A percentile compares a stretch with the other conserved stretches of the same genome.
These are phyloP conservation scores for Cantharis nigra DNA, from an alignment of 2,888 invertebrate genomes.

Conservation along the genomic window DNA sequence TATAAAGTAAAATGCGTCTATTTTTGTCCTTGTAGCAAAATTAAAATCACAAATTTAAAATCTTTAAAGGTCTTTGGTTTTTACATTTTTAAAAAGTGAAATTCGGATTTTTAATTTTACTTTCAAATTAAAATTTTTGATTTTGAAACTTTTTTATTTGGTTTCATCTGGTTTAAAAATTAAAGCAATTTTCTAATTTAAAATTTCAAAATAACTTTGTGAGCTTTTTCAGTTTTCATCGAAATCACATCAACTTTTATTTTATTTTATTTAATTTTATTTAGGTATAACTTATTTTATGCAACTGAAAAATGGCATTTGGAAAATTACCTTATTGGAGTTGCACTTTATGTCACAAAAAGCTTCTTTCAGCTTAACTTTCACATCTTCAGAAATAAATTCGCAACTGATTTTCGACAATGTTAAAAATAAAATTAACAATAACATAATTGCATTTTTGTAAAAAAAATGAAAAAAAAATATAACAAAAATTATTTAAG, in stretches of 20 bases:
- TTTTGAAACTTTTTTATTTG: neutral
- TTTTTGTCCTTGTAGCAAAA: neutral
- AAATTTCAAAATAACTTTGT: neutral
- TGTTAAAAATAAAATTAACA: neutral
- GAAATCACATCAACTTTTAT: too few species aligned
- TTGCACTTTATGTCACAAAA: neutral
- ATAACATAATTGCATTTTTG: neutral
- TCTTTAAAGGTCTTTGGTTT: neutral
- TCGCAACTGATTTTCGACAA: neutral
- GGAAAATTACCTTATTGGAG: neutral
- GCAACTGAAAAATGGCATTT: neutral
- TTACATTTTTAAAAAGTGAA: too few species aligned
- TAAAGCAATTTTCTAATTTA: neutral
- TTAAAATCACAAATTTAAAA: neutral
- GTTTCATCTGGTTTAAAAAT: neutral
- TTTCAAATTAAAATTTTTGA: neutral
- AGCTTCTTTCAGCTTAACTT: neutral
- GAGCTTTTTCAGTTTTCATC: neutral
- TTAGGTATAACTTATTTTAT: neutral
- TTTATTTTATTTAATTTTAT: too few species aligned
- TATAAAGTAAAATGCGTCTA: neutral
- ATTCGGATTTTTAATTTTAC: neutral
- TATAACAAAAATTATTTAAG: neutral
- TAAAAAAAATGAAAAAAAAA: neutral
- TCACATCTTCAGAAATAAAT: neutral